Evolutionary conservation across 2,797 vertebrate species (phyloP).

Genomic region (Percopsis omiscomaycus): DNA sequence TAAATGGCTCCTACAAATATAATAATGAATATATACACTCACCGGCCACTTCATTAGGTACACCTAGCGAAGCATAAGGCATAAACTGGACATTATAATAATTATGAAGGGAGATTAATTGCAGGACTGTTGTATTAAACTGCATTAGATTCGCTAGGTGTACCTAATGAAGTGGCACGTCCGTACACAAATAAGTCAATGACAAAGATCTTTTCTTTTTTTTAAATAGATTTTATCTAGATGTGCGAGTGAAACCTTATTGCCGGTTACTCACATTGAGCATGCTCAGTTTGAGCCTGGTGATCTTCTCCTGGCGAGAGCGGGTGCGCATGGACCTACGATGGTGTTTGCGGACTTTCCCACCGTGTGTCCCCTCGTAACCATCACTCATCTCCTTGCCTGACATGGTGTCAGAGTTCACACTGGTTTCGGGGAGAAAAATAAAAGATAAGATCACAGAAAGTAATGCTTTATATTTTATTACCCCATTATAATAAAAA

Average conservation of each 20-base stretch:
- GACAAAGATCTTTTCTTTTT: too few relatives aligned
- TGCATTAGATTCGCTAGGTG: too few relatives aligned
- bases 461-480: background rate
- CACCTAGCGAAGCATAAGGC: too few relatives aligned
- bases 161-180: too few relatives aligned
- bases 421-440: constrained; percentile 54
- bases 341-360: constrained; percentile 87
- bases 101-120: too few relatives aligned
- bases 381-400: constrained; percentile 95
- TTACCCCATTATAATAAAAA: background rate
- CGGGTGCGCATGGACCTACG: constrained; percentile 88
- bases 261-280: constrained; percentile 84
- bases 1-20: too few relatives aligned
- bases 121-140: too few relatives aligned
- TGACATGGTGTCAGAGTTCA: constrained; percentile 88
- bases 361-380: constrained; percentile 83
- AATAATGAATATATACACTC: too few relatives aligned
- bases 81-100: too few relatives aligned
- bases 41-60: too few relatives aligned
- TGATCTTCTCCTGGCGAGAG: constrained; percentile 89
- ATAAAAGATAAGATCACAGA: background rate
- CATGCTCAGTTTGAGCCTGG: constrained; percentile 90
- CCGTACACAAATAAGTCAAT: too few relatives aligned
- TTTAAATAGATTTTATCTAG: too few relatives aligned
- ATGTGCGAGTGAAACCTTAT: background rate